Percentiles rank a stretch among this genome's conserved stretches.
These are phyloP conservation scores for Endotricha flammealis DNA, from an alignment of 2,888 invertebrate genomes.

Conservation along the genomic window DNA sequence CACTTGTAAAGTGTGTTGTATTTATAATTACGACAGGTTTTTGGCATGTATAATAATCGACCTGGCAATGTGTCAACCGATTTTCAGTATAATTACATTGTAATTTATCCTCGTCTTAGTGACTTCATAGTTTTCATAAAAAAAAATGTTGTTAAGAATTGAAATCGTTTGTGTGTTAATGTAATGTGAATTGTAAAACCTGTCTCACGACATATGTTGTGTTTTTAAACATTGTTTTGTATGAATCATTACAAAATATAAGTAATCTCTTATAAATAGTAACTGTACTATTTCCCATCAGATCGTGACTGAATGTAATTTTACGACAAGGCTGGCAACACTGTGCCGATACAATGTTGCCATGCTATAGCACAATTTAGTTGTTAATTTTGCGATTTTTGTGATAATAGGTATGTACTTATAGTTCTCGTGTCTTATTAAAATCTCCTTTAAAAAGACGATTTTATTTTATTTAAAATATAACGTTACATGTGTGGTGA, in stretches of 20 bases:
- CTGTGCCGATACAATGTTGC: conserved; percentile 33
- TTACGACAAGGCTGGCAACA: conserved; percentile 38
- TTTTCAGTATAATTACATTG: conserved; percentile 19
- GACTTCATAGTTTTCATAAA: background rate
- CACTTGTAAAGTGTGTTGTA: conserved; percentile 23
- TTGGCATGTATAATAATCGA: conserved; percentile 29
- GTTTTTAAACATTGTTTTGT: conserved; percentile 36
- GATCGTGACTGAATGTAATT: conserved; percentile 51
- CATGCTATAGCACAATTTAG: conserved; percentile 65
- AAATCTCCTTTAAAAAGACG: conserved; percentile 47
- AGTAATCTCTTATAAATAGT: conserved; percentile 51
- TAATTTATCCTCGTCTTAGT: conserved; percentile 8
- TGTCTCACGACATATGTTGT: conserved; percentile 78
- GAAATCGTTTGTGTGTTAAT: conserved; percentile 1
- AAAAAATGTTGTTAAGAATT: background rate
- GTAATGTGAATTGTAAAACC: conserved; percentile 37
- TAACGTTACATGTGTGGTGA: conserved; percentile 78
- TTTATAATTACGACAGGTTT: conserved; percentile 40
- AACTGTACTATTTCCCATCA: conserved; percentile 70
- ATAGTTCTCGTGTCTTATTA: conserved; percentile 40
- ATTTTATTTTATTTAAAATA: conserved; percentile 30
- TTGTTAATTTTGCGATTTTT: conserved; percentile 58
- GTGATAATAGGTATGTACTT: conserved; percentile 73
- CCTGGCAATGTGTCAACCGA: conserved; percentile 25
- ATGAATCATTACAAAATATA: conserved; percentile 23